Evolutionary conservation across 2,113 vertebrate genomes (phyloP), one percentile per base, ranked within the genome.

Genomic region (Actenoides lindsayi): DNA sequence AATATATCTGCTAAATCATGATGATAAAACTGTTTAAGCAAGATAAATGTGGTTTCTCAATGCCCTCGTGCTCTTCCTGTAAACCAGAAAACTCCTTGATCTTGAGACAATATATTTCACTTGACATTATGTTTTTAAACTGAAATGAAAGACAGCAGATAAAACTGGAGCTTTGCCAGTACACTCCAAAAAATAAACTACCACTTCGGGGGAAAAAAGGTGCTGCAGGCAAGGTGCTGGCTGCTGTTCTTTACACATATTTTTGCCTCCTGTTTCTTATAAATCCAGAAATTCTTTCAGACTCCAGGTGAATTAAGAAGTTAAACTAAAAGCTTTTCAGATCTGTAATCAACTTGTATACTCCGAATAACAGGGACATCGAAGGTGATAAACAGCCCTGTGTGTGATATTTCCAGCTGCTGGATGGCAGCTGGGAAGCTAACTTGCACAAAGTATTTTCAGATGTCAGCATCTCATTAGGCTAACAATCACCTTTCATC

Each of bases 211-310:
- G 70, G 78, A 73, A 82, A 70, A 88, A 86, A 93, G 64, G 83
- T 88, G 35, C 83, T 95, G 70, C 75, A 93, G 85, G 78, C 84
- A 93, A 93, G 78, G 67, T 92, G 68, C 60, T 89, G 80, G 54
- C 73, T 96, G 84, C 86, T 96, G 73, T 13, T 86, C n/a, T 90
- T 89, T 78, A 74, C 53, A 78, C 35, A 30, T 79, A 69, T 69
- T 83, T 76, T 88, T 93, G 48, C 44, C 67, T 84, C 42, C 69
- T 74, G 37, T 74, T 96, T 90, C 82, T 78, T 50, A 57, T 63
- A 88, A 86, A 80, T 74, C 24, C 62, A 60, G 69, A 86, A 91
- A 70, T 88, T 62, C 37, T 16, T 77, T 77, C 59, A 81, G 65
- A 91, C 64, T 93, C 86, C 50, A 80, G 41, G 11, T 90, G 70